Conservation (phyloP, 2,113 vertebrate genomes). For the Picathartes gymnocephalus region DNA sequence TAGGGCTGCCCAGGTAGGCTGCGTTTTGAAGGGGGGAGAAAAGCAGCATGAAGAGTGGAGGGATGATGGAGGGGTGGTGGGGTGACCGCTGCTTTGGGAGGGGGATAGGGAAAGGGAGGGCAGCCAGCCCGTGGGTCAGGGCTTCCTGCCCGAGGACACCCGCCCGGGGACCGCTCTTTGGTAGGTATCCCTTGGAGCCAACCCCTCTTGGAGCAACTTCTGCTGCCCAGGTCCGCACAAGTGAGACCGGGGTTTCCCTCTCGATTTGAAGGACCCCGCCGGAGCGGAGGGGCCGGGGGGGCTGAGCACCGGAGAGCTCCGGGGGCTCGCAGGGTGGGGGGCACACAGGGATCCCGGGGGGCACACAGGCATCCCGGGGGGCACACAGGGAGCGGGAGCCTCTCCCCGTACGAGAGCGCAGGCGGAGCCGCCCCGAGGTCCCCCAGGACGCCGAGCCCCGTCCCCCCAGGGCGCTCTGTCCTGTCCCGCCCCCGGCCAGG, state of each 20-base stretch:
- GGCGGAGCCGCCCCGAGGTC: background rate
- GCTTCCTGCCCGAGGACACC: background rate
- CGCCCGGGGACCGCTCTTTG: background rate
- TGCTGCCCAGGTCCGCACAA: background rate
- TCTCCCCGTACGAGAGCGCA: fast-evolving
- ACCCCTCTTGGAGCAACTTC: background rate
- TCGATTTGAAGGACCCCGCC: background rate
- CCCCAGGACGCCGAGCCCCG: background rate
- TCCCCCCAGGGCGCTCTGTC: background rate
- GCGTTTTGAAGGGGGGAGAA: background rate
- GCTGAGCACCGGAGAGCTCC: background rate
- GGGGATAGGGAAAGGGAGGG: background rate
- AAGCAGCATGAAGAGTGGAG: background rate
- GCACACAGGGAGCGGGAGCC: background rate
- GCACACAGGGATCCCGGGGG: background rate
- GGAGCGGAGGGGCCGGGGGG: background rate
- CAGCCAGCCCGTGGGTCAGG: background rate
- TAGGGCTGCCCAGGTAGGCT: background rate
- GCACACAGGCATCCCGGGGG: too few relatives aligned
- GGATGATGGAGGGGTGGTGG: background rate
- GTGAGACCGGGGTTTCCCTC: background rate
- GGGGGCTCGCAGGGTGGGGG: background rate
- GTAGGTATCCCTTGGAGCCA: background rate
- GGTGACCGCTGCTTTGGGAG: background rate
- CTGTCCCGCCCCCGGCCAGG: background rate